These are phyloP conservation scores for Heteropelma amictum DNA, from an alignment of 2,888 invertebrate genomes.

Conservation along the genomic window DNA sequence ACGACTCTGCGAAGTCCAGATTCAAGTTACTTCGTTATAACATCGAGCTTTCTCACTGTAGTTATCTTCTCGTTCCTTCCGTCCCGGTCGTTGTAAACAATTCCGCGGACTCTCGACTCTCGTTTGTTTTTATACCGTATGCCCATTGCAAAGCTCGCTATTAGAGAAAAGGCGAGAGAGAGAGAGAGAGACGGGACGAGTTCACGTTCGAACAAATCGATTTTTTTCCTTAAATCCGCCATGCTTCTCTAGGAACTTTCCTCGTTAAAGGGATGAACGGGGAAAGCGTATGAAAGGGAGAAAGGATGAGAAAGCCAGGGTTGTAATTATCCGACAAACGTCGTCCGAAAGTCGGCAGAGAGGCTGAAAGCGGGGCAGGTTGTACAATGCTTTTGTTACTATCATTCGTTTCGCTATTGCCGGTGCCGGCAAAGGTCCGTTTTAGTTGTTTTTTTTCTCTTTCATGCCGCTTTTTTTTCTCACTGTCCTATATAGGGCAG, in stretches of 20 bases:
- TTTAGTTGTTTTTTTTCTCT: slow-evolving; percentile 1
- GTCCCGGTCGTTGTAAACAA: slow-evolving; percentile 48
- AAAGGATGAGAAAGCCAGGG: background rate
- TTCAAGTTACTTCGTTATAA: slow-evolving; percentile 57
- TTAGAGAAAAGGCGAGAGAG: slow-evolving; percentile 1
- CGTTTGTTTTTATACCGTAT: slow-evolving; percentile 31
- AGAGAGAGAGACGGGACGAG: background rate
- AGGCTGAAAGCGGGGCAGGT: background rate
- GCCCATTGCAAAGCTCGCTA: slow-evolving; percentile 21
- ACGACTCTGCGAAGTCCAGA: slow-evolving; percentile 51
- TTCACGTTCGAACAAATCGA: slow-evolving; percentile 43
- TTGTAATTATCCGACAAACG: slow-evolving; percentile 54
- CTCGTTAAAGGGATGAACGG: slow-evolving; percentile 44
- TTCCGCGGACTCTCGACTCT: slow-evolving; percentile 45
- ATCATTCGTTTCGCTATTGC: slow-evolving; percentile 29
- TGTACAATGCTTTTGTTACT: slow-evolving; percentile 36
- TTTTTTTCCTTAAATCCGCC: slow-evolving; percentile 30
- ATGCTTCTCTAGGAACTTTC: slow-evolving; percentile 34
- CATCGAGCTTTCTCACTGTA: slow-evolving; percentile 34
- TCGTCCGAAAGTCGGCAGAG: slow-evolving; percentile 23
- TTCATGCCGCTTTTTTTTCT: background rate
- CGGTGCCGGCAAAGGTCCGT: slow-evolving; percentile 7
- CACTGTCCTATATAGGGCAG: background rate
- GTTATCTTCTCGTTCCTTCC: slow-evolving; percentile 8
- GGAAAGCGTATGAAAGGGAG: background rate